These are phyloP conservation scores for Linnaemya tessellans DNA, from an alignment of 2,888 invertebrate genomes.

Conservation along the genomic window DNA sequence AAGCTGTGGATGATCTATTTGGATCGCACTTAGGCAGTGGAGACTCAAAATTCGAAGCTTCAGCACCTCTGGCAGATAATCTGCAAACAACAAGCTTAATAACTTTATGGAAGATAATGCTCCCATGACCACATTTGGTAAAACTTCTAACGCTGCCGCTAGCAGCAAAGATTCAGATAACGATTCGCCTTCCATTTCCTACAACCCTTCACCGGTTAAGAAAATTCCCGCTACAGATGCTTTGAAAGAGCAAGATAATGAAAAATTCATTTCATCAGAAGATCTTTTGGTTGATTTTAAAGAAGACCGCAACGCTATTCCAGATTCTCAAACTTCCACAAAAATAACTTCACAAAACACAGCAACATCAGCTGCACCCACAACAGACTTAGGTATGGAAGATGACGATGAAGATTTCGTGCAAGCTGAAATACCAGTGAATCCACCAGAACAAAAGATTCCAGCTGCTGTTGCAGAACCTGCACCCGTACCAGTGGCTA, in stretches of 20 bases:
- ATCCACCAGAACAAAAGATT: conserved; percentile 37
- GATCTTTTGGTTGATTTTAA: conserved; percentile 82
- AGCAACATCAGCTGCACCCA: conserved; percentile 60
- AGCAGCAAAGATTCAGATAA: conserved; percentile 81
- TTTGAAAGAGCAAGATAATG: conserved; percentile 82
- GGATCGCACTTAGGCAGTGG: conserved; percentile 58
- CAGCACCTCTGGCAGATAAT: conserved; percentile 68
- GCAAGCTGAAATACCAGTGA: conserved; percentile 63
- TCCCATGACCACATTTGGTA: conserved; percentile 67
- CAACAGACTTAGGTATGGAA: conserved; percentile 80
- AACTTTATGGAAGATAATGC: conserved; percentile 73
- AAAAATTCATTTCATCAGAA: conserved; percentile 83
- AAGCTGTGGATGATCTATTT: conserved; percentile 64
- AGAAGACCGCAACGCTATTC: conserved; percentile 78
- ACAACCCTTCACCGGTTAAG: conserved; percentile 82
- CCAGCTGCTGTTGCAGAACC: conserved; percentile 63
- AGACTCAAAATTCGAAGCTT: conserved; percentile 64
- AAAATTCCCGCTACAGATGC: conserved; percentile 80
- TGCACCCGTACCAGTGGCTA: conserved; percentile 59
- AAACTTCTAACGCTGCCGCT: conserved; percentile 65
- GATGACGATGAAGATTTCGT: conserved; percentile 74
- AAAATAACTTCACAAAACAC: conserved; percentile 36
- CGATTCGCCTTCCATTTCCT: conserved; percentile 81
- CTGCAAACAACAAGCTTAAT: conserved; percentile 59
- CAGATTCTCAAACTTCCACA: conserved; percentile 73